Evolutionary conservation across 2,888 invertebrate species (phyloP).

Genomic region (Acleris literana): DNA sequence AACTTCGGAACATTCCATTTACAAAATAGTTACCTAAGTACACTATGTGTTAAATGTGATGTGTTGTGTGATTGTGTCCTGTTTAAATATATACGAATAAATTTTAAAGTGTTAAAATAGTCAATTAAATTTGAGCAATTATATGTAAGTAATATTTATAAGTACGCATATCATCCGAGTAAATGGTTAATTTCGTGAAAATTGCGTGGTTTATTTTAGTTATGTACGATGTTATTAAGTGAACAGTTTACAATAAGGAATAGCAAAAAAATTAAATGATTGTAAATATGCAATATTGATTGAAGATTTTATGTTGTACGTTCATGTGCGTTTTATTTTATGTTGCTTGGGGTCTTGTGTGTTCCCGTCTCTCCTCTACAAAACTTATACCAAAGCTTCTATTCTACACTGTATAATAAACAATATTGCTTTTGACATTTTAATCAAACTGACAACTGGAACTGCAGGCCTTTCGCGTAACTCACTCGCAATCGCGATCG

Average conservation of each 20-base stretch:
- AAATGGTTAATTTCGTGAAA: too few species aligned
- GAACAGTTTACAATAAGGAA: background rate
- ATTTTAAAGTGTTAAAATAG: background rate
- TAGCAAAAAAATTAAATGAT: background rate
- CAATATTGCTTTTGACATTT: too few species aligned
- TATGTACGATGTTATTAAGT: background rate
- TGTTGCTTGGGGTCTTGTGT: background rate
- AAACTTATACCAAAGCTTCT: too few species aligned
- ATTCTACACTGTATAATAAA: too few species aligned
- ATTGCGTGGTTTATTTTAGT: background rate
- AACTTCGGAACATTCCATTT: slow-evolving; percentile 46
- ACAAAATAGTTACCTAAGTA: background rate
- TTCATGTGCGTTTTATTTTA: slow-evolving; percentile 58
- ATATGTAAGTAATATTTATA: too few species aligned
- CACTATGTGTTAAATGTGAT: background rate
- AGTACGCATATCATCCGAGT: too few species aligned
- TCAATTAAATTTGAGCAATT: slow-evolving; percentile 18
- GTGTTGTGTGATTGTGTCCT: slow-evolving; percentile 2
- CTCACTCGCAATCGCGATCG: too few species aligned
- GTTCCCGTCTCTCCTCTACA: too few species aligned
- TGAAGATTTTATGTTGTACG: slow-evolving; percentile 74
- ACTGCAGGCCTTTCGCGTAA: too few species aligned
- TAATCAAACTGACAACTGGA: too few species aligned
- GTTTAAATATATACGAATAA: background rate
- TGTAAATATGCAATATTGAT: slow-evolving; percentile 57